phyloP scores from a whole-genome alignment of 2,888 invertebrate genomes.

The Microdon myrmicae region DNA sequence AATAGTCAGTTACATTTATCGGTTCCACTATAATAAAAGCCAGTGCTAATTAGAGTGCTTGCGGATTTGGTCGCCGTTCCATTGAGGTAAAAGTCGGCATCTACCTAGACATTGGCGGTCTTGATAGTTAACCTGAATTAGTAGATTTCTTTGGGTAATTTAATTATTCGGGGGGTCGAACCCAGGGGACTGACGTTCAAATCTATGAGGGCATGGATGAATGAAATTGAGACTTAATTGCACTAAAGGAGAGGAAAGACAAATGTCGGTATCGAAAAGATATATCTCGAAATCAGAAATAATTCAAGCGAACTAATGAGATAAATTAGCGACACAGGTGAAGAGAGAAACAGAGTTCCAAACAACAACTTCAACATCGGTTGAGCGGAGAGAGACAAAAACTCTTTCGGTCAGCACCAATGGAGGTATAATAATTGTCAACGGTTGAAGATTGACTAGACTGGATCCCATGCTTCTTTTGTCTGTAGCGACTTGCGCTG shows the following conservation, averaged over 20 bases:
- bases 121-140: no score
- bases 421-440: slow-evolving; percentile 6
- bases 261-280: slow-evolving; percentile 23
- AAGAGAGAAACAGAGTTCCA: neutral
- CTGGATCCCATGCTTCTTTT: slow-evolving; percentile 24
- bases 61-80: no score
- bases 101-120: no score
- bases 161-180: no score
- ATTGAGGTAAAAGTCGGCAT: no score
- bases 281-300: slow-evolving; percentile 40
- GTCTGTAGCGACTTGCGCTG: slow-evolving; percentile 15
- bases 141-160: no score
- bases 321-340: slow-evolving; percentile 32
- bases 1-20: no score
- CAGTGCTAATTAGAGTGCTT: no score
- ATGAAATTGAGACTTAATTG: slow-evolving; percentile 37
- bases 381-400: neutral
- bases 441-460: slow-evolving; percentile 4
- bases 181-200: no score
- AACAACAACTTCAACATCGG: no score
- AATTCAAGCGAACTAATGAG: slow-evolving; percentile 43
- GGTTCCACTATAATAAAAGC: no score
- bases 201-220: no score
- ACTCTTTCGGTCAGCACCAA: neutral
- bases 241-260: slow-evolving; percentile 1